Conservation (phyloP, 2,888 invertebrate species). For the Synanthedon formicaeformis region DNA sequence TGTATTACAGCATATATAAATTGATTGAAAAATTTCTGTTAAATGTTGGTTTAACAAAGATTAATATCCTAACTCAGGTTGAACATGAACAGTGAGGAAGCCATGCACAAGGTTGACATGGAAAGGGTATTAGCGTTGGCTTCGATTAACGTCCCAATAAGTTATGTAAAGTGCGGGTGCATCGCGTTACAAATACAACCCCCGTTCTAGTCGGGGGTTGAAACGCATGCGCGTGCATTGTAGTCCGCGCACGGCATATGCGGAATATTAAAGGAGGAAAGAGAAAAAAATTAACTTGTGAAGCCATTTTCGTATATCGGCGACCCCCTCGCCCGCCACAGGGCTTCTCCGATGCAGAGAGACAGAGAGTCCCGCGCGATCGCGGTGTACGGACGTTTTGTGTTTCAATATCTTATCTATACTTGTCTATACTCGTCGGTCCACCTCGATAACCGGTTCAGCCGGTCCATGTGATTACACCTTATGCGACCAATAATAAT, state of each 20-base stretch:
- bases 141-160: constrained; percentile 66
- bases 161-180: constrained; percentile 68
- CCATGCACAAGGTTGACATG: constrained; percentile 57
- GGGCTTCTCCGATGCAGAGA: constrained; percentile 50
- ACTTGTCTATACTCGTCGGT: constrained; percentile 6
- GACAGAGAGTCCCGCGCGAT: constrained; percentile 21
- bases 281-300: constrained; percentile 71
- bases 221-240: constrained; percentile 65
- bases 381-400: constrained; percentile 1
- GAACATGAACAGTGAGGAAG: constrained; percentile 38
- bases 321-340: constrained; percentile 54
- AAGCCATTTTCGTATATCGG: constrained; percentile 70
- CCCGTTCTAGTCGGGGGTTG: constrained; percentile 38
- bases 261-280: constrained; percentile 71
- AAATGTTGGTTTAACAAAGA: constrained; percentile 42
- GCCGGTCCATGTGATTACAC: constrained; percentile 39
- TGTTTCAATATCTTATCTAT: not conserved
- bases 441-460: constrained; percentile 33
- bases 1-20: no score
- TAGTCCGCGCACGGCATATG: constrained; percentile 64
- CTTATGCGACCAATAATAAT: constrained; percentile 42
- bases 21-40: no score
- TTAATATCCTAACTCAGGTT: constrained; percentile 45
- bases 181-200: constrained; percentile 65
- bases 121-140: constrained; percentile 64